Percentiles rank a stretch among this genome's conserved stretches.
Evolutionary conservation across 2,797 vertebrate species (phyloP).

Genomic region (Mus caroli): DNA sequence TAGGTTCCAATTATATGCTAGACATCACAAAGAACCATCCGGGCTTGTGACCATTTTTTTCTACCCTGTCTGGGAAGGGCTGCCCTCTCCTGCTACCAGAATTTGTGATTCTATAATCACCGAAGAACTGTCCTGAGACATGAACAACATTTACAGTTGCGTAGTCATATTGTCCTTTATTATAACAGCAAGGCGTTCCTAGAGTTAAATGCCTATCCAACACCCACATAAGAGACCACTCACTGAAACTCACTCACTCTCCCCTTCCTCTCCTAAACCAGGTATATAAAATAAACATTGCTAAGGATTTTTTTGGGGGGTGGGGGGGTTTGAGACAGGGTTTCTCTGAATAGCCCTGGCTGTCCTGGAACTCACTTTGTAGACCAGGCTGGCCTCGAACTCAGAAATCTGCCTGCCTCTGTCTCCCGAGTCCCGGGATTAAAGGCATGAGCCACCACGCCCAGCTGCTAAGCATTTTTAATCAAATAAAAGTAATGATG

Average conservation of each 20-base stretch:
- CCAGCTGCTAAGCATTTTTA: neutral
- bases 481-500: neutral
- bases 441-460: no score
- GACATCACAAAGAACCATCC: neutral
- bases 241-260: neutral
- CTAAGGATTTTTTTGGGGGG: neutral
- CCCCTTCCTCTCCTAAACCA: no score
- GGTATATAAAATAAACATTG: neutral
- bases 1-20: neutral
- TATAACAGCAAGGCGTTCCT: neutral
- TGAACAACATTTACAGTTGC: neutral
- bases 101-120: neutral
- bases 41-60: neutral
- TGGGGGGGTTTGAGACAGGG: no score
- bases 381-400: no score
- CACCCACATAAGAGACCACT: neutral
- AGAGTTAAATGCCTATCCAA: neutral
- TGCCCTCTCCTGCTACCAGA: neutral
- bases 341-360: no score
- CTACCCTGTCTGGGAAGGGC: neutral
- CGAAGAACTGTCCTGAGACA: neutral
- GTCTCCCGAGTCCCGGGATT: no score
- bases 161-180: neutral
- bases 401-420: no score
- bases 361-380: no score